Conservation (phyloP, 2,888 invertebrate genomes). For the Nomada fabriciana region DNA sequence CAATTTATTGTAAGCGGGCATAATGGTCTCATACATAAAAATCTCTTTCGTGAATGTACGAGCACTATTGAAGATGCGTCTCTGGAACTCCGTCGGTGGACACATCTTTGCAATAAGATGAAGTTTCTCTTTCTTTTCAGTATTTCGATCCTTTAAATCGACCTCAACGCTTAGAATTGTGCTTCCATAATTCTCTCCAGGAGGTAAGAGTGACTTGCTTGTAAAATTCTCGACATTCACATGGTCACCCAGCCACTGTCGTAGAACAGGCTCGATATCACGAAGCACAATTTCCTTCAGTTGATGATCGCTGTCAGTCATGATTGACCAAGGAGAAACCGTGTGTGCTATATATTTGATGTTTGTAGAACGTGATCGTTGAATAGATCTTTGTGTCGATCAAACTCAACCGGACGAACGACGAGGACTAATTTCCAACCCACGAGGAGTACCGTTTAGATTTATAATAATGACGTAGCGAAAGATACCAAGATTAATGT, state of each 20-base stretch:
- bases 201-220: slow-evolving; percentile 76
- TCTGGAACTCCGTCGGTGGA: slow-evolving; percentile 86
- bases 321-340: background rate
- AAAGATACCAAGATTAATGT: background rate
- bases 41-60: slow-evolving; percentile 87
- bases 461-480: slow-evolving; percentile 22
- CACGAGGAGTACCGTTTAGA: background rate
- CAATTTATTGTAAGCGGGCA: slow-evolving; percentile 85
- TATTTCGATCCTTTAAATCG: slow-evolving; percentile 55
- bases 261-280: slow-evolving; percentile 75
- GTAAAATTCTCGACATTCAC: slow-evolving; percentile 71
- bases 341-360: background rate
- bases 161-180: slow-evolving; percentile 85
- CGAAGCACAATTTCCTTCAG: slow-evolving; percentile 67
- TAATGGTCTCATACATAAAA: slow-evolving; percentile 85
- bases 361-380: background rate
- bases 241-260: slow-evolving; percentile 64
- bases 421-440: background rate
- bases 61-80: slow-evolving; percentile 86
- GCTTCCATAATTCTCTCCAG: slow-evolving; percentile 88
- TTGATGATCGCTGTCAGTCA: slow-evolving; percentile 17
- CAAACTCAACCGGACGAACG: background rate
- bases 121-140: slow-evolving; percentile 78
- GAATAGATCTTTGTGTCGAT: background rate
- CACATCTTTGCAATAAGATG: slow-evolving; percentile 86